These are phyloP conservation scores for Oenanthe oenanthe DNA, from an alignment of 2,113 vertebrate genomes.

Conservation along the genomic window DNA sequence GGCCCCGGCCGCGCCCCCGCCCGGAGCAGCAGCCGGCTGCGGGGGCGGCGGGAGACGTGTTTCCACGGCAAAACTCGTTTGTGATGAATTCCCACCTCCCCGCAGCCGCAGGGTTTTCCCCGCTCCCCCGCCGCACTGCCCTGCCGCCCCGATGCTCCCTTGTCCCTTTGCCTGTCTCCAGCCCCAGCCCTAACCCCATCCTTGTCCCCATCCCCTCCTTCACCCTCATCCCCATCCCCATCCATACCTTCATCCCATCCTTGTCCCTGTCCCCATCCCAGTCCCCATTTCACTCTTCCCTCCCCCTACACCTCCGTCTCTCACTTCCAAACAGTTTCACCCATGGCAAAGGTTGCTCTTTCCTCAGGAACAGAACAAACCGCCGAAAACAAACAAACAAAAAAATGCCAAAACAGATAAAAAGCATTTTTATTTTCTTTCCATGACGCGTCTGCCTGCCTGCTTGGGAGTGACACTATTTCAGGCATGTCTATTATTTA, in stretches of 20 bases:
- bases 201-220: neutral
- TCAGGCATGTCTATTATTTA: conserved; percentile 73
- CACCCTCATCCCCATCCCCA: neutral
- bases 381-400: conserved; percentile 42
- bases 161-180: neutral
- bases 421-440: conserved; percentile 66
- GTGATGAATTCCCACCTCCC: neutral
- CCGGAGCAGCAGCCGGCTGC: neutral
- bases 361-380: conserved; percentile 38
- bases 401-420: conserved; percentile 56
- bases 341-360: conserved; percentile 7
- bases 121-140: neutral
- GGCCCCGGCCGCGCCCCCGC: neutral
- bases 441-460: conserved; percentile 46
- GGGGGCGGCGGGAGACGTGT: neutral
- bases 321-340: neutral
- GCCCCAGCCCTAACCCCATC: neutral
- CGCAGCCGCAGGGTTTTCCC: too few relatives aligned
- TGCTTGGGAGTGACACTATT: conserved; percentile 62
- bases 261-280: neutral
- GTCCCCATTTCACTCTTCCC: neutral
- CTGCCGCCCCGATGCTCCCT: neutral
- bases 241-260: neutral
- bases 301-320: neutral
- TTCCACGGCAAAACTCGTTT: neutral